These are phyloP conservation scores for Encarsia formosa DNA, from an alignment of 2,888 invertebrate species.

Conservation along the genomic window DNA sequence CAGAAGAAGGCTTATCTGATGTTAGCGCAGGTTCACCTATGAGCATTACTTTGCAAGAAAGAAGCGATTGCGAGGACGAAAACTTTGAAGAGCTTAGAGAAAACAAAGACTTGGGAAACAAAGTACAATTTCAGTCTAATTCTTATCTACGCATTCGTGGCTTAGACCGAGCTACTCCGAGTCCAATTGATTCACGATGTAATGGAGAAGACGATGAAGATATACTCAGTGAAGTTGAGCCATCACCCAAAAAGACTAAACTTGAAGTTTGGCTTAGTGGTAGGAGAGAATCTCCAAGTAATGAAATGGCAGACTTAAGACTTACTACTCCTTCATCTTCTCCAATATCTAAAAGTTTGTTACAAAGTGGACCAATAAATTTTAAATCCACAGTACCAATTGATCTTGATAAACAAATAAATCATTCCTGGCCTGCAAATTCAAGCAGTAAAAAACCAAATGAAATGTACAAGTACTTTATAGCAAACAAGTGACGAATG, in stretches of 20 bases:
- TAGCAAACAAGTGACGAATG: conserved; percentile 46
- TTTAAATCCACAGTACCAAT: conserved; percentile 67
- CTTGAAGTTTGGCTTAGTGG: conserved; percentile 54
- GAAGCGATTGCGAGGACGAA: conserved; percentile 42
- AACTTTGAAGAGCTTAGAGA: conserved; percentile 28
- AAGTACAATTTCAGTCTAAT: conserved; percentile 27
- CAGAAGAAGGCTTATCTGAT: conserved; percentile 44
- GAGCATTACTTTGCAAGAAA: conserved; percentile 40
- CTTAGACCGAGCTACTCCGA: conserved; percentile 28
- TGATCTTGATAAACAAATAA: conserved; percentile 68
- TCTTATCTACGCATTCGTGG: conserved; percentile 23
- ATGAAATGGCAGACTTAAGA: conserved; percentile 46
- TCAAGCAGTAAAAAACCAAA: conserved; percentile 46
- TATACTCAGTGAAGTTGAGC: conserved; percentile 60
- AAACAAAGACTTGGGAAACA: conserved; percentile 27
- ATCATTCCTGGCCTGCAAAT: conserved; percentile 43
- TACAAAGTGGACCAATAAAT: conserved; percentile 63
- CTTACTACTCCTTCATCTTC: conserved; percentile 38
- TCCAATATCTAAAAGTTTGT: conserved; percentile 33
- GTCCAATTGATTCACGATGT: conserved; percentile 28
- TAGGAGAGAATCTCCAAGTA: conserved; percentile 50
- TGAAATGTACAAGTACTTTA: conserved; percentile 48
- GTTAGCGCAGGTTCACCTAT: conserved; percentile 51
- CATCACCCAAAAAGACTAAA: conserved; percentile 70
- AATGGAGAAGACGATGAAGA: conserved; percentile 40